Base-by-base conservation (phyloP, 2,797 vertebrate species). In the Potorous gilbertii region DNA sequence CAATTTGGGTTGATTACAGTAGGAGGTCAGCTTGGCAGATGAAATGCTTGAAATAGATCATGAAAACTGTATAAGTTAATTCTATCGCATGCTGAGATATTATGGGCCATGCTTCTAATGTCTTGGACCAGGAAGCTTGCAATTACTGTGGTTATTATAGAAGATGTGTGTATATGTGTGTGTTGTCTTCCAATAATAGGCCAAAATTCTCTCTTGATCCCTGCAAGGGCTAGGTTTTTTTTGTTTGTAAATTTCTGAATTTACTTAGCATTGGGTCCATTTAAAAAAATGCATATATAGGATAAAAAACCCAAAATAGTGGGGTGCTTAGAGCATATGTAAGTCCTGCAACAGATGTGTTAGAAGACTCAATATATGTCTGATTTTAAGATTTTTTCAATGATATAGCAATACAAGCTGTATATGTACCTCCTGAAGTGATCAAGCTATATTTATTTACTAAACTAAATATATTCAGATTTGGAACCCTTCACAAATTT, bases 1-100 rank as follows among this genome's bases (percentile, higher is more conserved):
- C 95, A 96, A 97, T 97, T 97, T 97, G 66, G 91, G 97, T 95
- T 98, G 96, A 98, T 98, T 98, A 96, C 95, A 97, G 92, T 81
- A 92, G 95, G 74, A 97, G 95, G 96, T 97, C 97, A 98, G 95
- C 96, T 54, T 97, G 93, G 95, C 96, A 97, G 90, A 97, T 95
- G 93, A 98, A 96, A 66, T 96, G 87, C 97, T 97, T 91, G 96
- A 97, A 97, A 97, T 93, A 97, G 94, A 97, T 96, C 66, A 97
- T 96, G 81, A 96, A 96, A 97, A 96, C 21, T 96, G 93, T 56
- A 21, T 46, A 90, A 97, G 94, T 95, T 98, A 96, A 94, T 96
- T 97, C 81, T 55, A 90, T 52, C 95, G 90, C 95, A 57, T 95
- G 97, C 94, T 98, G 97, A 96, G 90, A 96, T 56, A 34, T 92